Evolutionary conservation across 2,113 vertebrate genomes (phyloP).

Genomic region (Athene noctua): DNA sequence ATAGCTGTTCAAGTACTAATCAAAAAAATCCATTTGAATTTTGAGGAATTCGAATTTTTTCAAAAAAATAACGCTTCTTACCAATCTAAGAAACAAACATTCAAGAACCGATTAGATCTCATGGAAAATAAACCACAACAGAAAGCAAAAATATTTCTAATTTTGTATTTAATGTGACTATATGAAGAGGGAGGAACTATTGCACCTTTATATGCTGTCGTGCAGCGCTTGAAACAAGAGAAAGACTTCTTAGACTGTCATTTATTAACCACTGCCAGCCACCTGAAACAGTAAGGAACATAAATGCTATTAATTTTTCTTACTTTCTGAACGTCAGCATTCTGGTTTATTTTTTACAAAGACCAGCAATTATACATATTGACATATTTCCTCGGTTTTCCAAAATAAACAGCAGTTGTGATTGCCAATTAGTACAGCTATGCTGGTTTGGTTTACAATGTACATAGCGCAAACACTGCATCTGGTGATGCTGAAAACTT

Average conservation of each 20-base stretch:
- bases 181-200: neutral
- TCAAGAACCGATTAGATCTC: neutral
- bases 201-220: slow-evolving; percentile 83
- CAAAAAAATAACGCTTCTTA: neutral
- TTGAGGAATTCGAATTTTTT: neutral
- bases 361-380: neutral
- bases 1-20: neutral
- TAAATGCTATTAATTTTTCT: neutral
- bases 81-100: neutral
- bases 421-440: neutral
- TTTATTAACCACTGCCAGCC: slow-evolving; percentile 91
- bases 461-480: rapidly evolving
- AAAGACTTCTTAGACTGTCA: slow-evolving; percentile 84
- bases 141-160: neutral
- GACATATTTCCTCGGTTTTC: neutral
- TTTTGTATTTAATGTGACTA: neutral
- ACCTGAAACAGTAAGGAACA: slow-evolving; percentile 63
- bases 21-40: neutral
- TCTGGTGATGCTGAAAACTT: neutral
- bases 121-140: neutral
- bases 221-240: slow-evolving; percentile 74
- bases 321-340: neutral
- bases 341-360: neutral
- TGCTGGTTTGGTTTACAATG: neutral
- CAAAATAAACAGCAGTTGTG: neutral